Evolutionary conservation across 92 coral and sea anemone species (phyloP), one percentile per base, ranked within the genome.

Genomic region (Zoanthus sociatus): DNA sequence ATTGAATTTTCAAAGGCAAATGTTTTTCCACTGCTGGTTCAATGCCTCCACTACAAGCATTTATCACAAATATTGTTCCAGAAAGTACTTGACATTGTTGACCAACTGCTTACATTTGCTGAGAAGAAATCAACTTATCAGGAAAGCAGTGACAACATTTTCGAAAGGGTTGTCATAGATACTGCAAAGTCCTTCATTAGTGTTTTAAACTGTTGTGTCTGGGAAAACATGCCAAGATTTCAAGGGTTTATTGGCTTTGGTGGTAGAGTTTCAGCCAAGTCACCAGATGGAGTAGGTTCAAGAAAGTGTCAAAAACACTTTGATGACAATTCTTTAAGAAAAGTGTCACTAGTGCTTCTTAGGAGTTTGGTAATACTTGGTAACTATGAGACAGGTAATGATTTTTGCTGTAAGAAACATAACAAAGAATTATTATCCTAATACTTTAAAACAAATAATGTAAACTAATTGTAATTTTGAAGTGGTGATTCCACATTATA

Each of bases 181-280:
- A 48, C 85, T 56, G 85, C 93, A 45, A 42, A 78, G 32, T 90
- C 91, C 9, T 83, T 83, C 51, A 71, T 90, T 9, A 81, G 90
- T 83, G 83, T 87, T 61, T 78, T 91, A 16, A 84, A 84, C 58
- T 87, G 91, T 73, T 89, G 94, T 78, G 77, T 88, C 50, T 60
- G 88, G 78, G 79, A 77, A 6, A 91, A 73, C 60, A 51, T 93
- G 56, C 96, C 98, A 68, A 56, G 55, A 45, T 70, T 77, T 8
- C 31, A 83, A 33, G 83, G 92, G 60, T 89, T 63, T 82, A 77
- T 74, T 53, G 94, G 96, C 48, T 95, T 95, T 88, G 93, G 96
- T 14, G 98, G 96, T 67, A 53, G 83, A 5, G 37, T 64, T 64
- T 42, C 88, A 32, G 79, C 60, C 54, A 37, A 46, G 5, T 10